Evolutionary conservation across 1,140 invertebrate genomes (phyloP).

Genomic region (Drosophila orosa): DNA sequence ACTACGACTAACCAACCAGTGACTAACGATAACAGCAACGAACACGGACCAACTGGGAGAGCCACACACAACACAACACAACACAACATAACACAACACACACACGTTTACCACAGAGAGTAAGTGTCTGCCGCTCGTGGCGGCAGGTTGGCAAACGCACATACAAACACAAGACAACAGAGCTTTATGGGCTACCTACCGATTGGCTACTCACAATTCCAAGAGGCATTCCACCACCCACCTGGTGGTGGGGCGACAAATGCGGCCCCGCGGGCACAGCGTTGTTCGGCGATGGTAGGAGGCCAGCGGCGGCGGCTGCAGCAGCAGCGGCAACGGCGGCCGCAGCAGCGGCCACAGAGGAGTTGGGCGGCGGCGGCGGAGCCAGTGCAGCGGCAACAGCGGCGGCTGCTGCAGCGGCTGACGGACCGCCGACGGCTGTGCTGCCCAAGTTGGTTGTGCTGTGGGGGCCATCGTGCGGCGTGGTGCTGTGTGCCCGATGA

Average conservation of each 20-base stretch:
- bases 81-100: constrained; percentile 15
- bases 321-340: constrained; percentile 66
- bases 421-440: constrained; percentile 46
- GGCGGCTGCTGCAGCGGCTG: constrained; percentile 84
- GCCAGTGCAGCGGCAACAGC: constrained; percentile 49
- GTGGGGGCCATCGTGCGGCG: constrained; percentile 89
- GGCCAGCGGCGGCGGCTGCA: constrained; percentile 71
- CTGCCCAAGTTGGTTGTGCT: constrained; percentile 84
- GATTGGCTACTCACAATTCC: constrained; percentile 85
- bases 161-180: constrained; percentile 68
- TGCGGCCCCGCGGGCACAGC: constrained; percentile 71
- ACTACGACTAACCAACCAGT: constrained; percentile 41
- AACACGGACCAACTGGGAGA: constrained; percentile 59
- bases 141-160: constrained; percentile 43
- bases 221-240: constrained; percentile 82
- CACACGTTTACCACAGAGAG: constrained; percentile 57
- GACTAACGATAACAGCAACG: constrained; percentile 39
- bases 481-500: constrained; percentile 91
- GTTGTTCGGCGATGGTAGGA: constrained; percentile 56
- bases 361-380: constrained; percentile 85
- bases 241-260: constrained; percentile 72
- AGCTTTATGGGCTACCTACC: constrained; percentile 77
- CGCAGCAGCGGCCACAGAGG: constrained; percentile 85
- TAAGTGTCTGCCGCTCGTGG: constrained; percentile 20
- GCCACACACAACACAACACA: constrained; percentile 31